Evolutionary conservation across 2,888 invertebrate species (phyloP), one percentile per base, ranked within the genome.

Genomic region (Flabesymbios commensalis): DNA sequence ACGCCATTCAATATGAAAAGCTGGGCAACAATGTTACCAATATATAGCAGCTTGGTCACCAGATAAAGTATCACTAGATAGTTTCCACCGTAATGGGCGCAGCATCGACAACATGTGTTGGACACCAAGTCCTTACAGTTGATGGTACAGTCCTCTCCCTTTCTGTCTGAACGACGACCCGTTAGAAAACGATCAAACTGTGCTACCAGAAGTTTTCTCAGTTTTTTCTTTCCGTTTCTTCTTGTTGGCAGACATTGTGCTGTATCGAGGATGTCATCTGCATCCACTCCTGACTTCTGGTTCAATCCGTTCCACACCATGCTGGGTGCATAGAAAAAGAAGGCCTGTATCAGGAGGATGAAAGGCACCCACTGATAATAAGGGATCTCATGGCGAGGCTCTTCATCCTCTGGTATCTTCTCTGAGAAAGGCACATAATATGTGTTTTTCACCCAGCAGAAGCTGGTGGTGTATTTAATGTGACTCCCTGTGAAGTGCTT

Each of bases 301-400:
- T 63, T 61, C 36, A 64, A 42, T 1, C 53, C 31, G 36, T 55
- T 64, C 68, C 68, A 68, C 24, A 68, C 29, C 14, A 52, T 39
- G 33, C 59, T 48, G 0, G 67, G 65, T 1, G 57, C 22, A 59
- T 77, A 79, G 71, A 80, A 81, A 60, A 75, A 68, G 54, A 81
- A 70, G 2, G 81, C 81, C 64, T 77, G 77, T 53, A 73, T 61
- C 36, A 81, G 73, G 19, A 78, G 72, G 64, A 78, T 78, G 63
- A 77, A 74, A 1, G 78, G 78, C 67, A 67, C 64, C 68, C 72
- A 72, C 58, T 74, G 74, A 59, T 73, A 72, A 57, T 73, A 72
- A 24, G 67, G 55, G 24, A 72, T 56, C 67, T 67, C 65, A 31
- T 69, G 64, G 10, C 65, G 56, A n/a, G 49, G 19, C 19, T 45